Base-by-base conservation (phyloP, 2,113 vertebrate species). In the Aramus guarauna region DNA sequence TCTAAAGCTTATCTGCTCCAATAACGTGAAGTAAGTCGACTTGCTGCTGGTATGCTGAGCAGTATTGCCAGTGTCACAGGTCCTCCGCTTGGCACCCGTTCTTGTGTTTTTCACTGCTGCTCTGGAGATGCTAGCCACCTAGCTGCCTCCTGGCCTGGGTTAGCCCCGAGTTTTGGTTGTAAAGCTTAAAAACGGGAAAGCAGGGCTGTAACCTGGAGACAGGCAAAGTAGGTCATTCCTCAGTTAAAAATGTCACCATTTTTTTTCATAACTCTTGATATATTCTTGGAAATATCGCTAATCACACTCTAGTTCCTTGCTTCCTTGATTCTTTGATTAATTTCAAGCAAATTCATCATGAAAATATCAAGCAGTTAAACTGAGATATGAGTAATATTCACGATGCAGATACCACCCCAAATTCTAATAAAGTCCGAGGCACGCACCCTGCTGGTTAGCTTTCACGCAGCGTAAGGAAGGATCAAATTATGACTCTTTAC, bases 51-150 rank as follows among this genome's bases (percentile, higher is more conserved):
- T 16, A 16, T 66, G 17, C 34, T 48, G 14, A 36, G 39, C 62
- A 11, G 7, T 19, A n/a, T 22, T 76, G 63, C 50, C 62, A 39
- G 34, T 47, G 47, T 85, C 59, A 41, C 6, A 8, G 67, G 13
- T 36, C 12, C 50, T 37, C 58, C 0, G 0, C 63, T 64, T 2
- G 0, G 45, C 39, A 20, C 4, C 36, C 48, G 5, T 37, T 17
- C 0, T n/a, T 9, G 17, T 41, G 34, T n/a, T 81, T 82, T 56
- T 64, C 45, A 37, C 21, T 22, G n/a, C 66, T 56, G n/a, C 50
- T 85, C 36, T 64, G 69, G 48, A 75, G 66, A n/a, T 75, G 50
- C 27, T 58, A 58, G 39, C 41, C 47, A 36, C 37, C 22, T 45
- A 3, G 18, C 53, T 63, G 37, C 41, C 77, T 63, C 56, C 43